phyloP scores from a whole-genome alignment of 2,888 invertebrate species.

The Sussaba pulchella region DNA sequence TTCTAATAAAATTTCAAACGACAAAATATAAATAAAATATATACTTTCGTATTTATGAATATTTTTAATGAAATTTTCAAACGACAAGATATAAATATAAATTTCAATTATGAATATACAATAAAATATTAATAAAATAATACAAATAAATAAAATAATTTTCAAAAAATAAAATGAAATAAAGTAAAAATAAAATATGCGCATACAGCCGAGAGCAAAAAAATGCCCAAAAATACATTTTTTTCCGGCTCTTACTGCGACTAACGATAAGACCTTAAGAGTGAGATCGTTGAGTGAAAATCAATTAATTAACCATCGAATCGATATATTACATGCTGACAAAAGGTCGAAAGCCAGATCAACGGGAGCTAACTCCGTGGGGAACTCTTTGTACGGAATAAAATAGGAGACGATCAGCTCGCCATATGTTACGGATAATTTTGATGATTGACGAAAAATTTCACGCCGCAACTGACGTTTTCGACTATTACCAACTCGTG shows the following conservation, averaged over 20 bases:
- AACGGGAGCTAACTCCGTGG: background rate
- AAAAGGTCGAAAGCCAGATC: constrained; percentile 54
- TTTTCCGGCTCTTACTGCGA: too few relatives aligned
- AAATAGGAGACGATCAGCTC: constrained; percentile 48
- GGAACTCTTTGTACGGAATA: constrained; percentile 33
- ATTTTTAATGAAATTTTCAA: too few relatives aligned
- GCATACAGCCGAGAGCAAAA: background rate
- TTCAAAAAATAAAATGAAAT: too few relatives aligned
- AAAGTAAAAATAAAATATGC: constrained; percentile 22
- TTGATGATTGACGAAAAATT: constrained; percentile 79
- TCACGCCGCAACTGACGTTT: constrained; percentile 81
- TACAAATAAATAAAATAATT: too few relatives aligned
- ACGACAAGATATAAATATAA: too few relatives aligned
- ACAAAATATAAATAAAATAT: too few relatives aligned
- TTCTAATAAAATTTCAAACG: too few relatives aligned
- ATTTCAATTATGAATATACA: too few relatives aligned
- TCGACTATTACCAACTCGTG: constrained; percentile 30
- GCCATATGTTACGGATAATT: constrained; percentile 78
- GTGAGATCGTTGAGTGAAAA: background rate
- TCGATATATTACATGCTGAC: constrained; percentile 21
- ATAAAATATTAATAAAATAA: too few relatives aligned
- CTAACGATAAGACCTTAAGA: too few relatives aligned
- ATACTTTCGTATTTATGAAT: too few relatives aligned
- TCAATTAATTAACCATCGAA: constrained; percentile 43
- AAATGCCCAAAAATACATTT: too few relatives aligned